Percentiles rank a stretch among this genome's conserved stretches.
Evolutionary conservation across 2,888 invertebrate genomes (phyloP).

Genomic region (Invenusta paracnida): DNA sequence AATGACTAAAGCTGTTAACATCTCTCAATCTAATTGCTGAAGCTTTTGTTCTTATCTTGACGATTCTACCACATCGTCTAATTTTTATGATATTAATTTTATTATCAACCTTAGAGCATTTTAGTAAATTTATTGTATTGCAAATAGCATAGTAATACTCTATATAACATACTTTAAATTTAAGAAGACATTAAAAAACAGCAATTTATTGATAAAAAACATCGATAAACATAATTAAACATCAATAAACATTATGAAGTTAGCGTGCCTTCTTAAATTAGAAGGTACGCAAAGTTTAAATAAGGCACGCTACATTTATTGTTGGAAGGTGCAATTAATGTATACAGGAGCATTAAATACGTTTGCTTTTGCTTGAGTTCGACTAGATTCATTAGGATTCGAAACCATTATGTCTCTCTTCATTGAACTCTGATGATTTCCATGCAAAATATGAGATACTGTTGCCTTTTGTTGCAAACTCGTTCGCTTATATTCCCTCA

Average conservation of each 20-base stretch:
- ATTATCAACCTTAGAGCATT: no score
- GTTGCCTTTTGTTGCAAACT: slow-evolving; percentile 32
- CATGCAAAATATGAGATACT: slow-evolving; percentile 25
- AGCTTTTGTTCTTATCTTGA: no score
- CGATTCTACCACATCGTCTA: no score
- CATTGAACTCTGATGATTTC: slow-evolving; percentile 29
- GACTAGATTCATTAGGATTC: slow-evolving; percentile 26
- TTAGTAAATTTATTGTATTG: slow-evolving; percentile 29
- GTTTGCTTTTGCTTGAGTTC: slow-evolving; percentile 29
- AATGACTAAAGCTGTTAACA: no score
- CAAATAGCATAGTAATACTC: no score
- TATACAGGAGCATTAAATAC: slow-evolving; percentile 21
- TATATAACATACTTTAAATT: slow-evolving; percentile 24
- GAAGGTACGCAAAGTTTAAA: slow-evolving; percentile 29
- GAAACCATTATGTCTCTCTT: slow-evolving; percentile 29
- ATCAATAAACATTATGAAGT: slow-evolving; percentile 29
- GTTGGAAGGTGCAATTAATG: slow-evolving; percentile 29
- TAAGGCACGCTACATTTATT: slow-evolving; percentile 18
- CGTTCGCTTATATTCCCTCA: slow-evolving; percentile 32
- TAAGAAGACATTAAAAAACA: slow-evolving; percentile 25
- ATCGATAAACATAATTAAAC: slow-evolving; percentile 26
- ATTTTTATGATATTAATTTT: no score
- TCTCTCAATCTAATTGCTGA: no score
- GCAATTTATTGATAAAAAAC: slow-evolving; percentile 29
- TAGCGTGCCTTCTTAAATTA: slow-evolving; percentile 23